Evolutionary conservation across 2,888 invertebrate genomes (phyloP).

Genomic region (Harpalus rubripes): DNA sequence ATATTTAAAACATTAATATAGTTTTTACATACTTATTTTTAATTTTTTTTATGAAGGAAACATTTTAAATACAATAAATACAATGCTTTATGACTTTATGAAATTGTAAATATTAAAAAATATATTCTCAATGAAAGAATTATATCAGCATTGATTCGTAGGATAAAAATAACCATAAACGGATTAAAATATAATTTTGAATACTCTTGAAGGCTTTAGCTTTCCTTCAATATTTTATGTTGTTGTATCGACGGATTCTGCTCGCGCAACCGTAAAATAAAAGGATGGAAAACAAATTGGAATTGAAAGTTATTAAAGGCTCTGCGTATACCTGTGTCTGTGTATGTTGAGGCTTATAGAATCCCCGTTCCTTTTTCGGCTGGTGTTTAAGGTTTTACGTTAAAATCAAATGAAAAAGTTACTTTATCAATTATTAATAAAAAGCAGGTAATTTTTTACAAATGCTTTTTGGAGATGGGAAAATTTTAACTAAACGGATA

Average conservation of each 20-base stretch:
- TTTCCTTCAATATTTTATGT: slow-evolving; percentile 39
- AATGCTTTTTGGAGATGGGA: not conserved
- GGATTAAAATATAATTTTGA: slow-evolving; percentile 3
- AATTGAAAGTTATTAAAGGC: slow-evolving; percentile 52
- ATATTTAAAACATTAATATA: no score
- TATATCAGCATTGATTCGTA: not conserved
- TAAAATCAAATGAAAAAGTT: slow-evolving; percentile 37
- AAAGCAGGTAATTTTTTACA: not conserved
- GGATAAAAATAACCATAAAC: slow-evolving; percentile 2
- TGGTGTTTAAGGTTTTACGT: slow-evolving; percentile 18
- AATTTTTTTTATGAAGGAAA: not conserved
- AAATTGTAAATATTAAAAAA: not conserved
- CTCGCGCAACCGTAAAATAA: slow-evolving; percentile 43
- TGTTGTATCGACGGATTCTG: slow-evolving; percentile 31
- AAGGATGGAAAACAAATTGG: slow-evolving; percentile 47
- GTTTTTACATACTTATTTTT: not conserved
- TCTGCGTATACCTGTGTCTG: slow-evolving; percentile 23
- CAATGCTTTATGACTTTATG: not conserved
- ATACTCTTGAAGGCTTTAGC: not conserved
- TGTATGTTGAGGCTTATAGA: slow-evolving; percentile 21
- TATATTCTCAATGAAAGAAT: not conserved
- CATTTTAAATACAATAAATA: not conserved
- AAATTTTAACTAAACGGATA: not conserved
- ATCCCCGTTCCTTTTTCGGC: not conserved
- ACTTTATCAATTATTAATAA: slow-evolving; percentile 24